Base-by-base conservation (phyloP, 2,888 invertebrate genomes). In the Conchocele bisecta region DNA sequence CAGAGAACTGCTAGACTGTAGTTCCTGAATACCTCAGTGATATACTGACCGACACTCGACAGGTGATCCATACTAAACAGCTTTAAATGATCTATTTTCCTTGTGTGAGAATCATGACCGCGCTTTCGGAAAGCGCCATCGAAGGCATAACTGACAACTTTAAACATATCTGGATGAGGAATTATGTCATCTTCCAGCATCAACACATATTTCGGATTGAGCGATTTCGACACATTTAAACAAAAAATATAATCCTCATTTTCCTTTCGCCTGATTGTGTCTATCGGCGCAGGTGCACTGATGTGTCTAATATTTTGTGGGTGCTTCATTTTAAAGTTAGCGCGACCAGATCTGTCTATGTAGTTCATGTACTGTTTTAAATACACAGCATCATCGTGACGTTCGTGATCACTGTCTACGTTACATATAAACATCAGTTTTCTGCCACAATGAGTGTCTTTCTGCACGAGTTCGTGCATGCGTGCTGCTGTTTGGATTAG, bases 131-230 rank as follows among this genome's bases (percentile, higher is more conserved):
- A n/a, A n/a, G n/a, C n/a, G n/a, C n/a, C n/a, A n/a, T n/a, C n/a
- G n/a, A 89, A 33, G 0, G 83, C 61, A 44, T 86, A 70, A 13
- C 79, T 28, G 6, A 89, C 56, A 5, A 83, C 75, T 6, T 35
- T 26, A 17, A 89, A 76, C n/a, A 87, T 58, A 60, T 86, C 81
- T 6, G 68, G 53, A 7, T 72, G 53, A 4, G 89, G 87, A 15
- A 89, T 33, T 5, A 88, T 85, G 53, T 90, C 90, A 53, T 90
- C 90, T 69, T 90, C 89, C n/a, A 89, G 50, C 46, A 90, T 28
- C 15, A 90, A 56, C 3, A 88, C 81, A 71, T 85, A 86, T 2
- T 74, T 64, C 15, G 85, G 73, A 17, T 77, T 65, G 24, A 83
- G 64, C 9, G 61, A 31, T 17, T 81, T 48, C 1, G 86, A 80